Percentiles rank a stretch among this genome's conserved stretches.
Evolutionary conservation across 2,888 invertebrate species (phyloP).

Genomic region (Amaurobius ferox): DNA sequence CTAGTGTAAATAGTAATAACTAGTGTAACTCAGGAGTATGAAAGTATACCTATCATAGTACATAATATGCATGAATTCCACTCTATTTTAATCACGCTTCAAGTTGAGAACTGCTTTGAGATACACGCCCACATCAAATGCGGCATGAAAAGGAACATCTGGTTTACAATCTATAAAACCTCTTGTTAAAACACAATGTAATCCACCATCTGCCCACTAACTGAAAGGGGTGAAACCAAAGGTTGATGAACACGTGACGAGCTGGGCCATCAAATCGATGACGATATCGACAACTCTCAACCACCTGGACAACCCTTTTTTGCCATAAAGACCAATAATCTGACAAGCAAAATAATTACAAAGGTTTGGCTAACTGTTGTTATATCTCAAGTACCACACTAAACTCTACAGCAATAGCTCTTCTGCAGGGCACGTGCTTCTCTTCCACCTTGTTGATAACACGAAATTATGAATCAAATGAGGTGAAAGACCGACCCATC

Average conservation of each 20-base stretch:
- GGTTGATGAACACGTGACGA: too few species aligned
- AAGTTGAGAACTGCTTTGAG: too few species aligned
- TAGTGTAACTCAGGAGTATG: too few species aligned
- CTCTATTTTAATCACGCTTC: too few species aligned
- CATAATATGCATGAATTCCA: too few species aligned
- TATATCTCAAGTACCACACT: background rate
- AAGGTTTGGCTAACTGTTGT: background rate
- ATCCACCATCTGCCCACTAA: background rate
- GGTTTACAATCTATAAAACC: too few species aligned
- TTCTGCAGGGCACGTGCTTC: background rate
- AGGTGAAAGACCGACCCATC: background rate
- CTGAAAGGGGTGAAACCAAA: background rate
- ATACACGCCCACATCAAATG: too few species aligned
- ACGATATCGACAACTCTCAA: background rate
- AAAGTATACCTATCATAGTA: too few species aligned
- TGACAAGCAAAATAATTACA: background rate
- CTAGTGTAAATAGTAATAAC: too few species aligned
- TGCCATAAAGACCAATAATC: background rate
- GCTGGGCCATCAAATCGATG: background rate
- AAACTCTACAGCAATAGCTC: too few species aligned
- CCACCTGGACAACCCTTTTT: background rate
- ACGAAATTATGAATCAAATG: background rate
- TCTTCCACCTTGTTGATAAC: background rate
- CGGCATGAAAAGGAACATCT: too few species aligned
- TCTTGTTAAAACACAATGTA: too few species aligned